Evolutionary conservation across 2,888 invertebrate species (phyloP), one percentile per base, ranked within the genome.

Genomic region (Amphimallon solstitiale): DNA sequence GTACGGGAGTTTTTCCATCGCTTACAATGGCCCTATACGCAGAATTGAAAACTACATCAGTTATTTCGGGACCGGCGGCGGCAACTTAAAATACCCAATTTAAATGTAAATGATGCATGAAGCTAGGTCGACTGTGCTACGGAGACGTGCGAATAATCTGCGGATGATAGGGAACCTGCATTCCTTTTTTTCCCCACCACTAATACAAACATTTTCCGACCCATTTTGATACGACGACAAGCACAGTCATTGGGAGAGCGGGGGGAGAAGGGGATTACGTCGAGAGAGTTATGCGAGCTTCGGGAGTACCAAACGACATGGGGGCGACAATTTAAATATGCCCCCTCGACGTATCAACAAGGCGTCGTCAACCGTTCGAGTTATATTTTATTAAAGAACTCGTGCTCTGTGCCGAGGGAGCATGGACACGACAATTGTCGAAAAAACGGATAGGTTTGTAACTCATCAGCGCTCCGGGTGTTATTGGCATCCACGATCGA

Each of bases 81-180:
- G 19, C n/a, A 45, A 17, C 45, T 17, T 45, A 45, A 45, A 45
- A 45, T 45, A 45, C 45, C 45, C 45, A 45, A 45, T 45, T 15
- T 45, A 45, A 45, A 45, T 45, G 45, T 45, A 45, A 45, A 45
- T 45, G 45, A 17, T 19, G 19, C 45, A 45, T 45, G 45, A 45
- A 45, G 45, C 6, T 45, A 19, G 45, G 19, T 45, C 9, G 45
- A 45, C 19, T 19, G 45, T 10, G 45, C 17, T 7, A 17, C 14
- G 15, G n/a, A 7, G 43, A 9, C 15, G 17, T 7, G 45, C 15
- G 17, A 45, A 45, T 45, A 45, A 45, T 45, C 45, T 45, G 15
- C 45, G 45, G 45, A 45, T 19, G 45, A 45, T 45, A 19, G 19
- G 19, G 19, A 45, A 45, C 45, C 19, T 45, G 45, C 45, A 45